Evolutionary conservation across 2,888 invertebrate species (phyloP), one percentile per base, ranked within the genome.

Genomic region (Notocelia uddmanniana): DNA sequence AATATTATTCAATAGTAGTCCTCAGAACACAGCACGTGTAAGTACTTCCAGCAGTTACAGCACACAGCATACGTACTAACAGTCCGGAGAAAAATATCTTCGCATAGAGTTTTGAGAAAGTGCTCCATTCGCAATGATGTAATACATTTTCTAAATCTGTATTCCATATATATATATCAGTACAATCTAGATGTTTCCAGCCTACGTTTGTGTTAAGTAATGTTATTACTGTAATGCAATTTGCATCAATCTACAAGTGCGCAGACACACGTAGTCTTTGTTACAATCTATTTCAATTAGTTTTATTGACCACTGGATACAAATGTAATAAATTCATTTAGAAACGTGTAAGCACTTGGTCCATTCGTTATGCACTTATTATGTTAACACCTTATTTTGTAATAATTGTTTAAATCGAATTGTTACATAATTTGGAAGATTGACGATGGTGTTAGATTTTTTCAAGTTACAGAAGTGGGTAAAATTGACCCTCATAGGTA

Each of bases 241-340:
- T 52, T 59, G 64, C 70, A 66, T 64, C 64, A 66, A 70, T 66
- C 50, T 37, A 21, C 48, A 66, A 41, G 52, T 41, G 48, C 41
- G 64, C 64, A 64, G 70, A 58, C 64, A 50, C 13, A n/a, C 15
- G 15, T 19, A 13, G 18, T 21, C 59, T 59, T 67, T 41, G 52
- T 71, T 60, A 59, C 71, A 67, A 55, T 60, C 66, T 48, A 67
- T 67, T 48, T 60, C 71, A 67, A 67, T 71, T 67, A 48, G 23
- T 55, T 71, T 71, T 71, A 71, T 71, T 67, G 67, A n/a, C 21
- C 60, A 67, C 67, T 70, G 26, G 26, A 70, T 70, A 23, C 41
- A 13, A 64, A 60, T 54, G 45, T 48, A 50, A 59, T 71, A 52
- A 58, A 64, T 41, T 52, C 31, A 55, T 71, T 66, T 52, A 52